Percentiles rank a stretch among this genome's conserved stretches.
These are phyloP conservation scores for Antidorcas marsupialis DNA, from an alignment of 2,113 vertebrate genomes.

Conservation along the genomic window DNA sequence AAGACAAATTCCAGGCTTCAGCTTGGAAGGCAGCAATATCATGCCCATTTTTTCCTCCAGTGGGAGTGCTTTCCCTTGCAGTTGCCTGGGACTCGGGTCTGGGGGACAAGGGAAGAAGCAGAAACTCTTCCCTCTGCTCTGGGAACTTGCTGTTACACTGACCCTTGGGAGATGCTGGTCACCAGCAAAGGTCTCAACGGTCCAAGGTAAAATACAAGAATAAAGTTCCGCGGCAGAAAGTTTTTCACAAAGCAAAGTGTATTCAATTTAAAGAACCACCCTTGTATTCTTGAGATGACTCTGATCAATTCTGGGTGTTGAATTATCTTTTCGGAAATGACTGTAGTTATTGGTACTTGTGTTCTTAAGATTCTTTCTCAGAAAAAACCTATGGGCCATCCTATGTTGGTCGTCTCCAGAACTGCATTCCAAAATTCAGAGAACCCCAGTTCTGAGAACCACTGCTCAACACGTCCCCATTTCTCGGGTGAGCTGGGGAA, in stretches of 20 bases:
- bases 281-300: background rate
- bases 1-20: background rate
- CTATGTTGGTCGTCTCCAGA: background rate
- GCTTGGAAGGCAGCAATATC: background rate
- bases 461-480: background rate
- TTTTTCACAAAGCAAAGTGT: background rate
- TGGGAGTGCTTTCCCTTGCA: background rate
- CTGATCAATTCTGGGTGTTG: background rate
- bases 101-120: background rate
- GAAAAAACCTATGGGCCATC: background rate
- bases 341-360: background rate
- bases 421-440: background rate
- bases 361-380: background rate
- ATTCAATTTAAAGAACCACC: background rate
- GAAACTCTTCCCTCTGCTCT: background rate
- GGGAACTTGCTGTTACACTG: background rate
- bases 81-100: background rate
- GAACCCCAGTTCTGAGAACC: background rate
- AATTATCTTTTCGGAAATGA: slow-evolving; percentile 10
- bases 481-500: background rate
- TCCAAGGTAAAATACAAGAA: background rate
- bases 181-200: background rate
- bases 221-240: background rate
- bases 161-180: background rate
- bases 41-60: background rate